These are phyloP conservation scores for Choristoneura rosaceana DNA, from an alignment of 2,888 invertebrate species.

Conservation along the genomic window DNA sequence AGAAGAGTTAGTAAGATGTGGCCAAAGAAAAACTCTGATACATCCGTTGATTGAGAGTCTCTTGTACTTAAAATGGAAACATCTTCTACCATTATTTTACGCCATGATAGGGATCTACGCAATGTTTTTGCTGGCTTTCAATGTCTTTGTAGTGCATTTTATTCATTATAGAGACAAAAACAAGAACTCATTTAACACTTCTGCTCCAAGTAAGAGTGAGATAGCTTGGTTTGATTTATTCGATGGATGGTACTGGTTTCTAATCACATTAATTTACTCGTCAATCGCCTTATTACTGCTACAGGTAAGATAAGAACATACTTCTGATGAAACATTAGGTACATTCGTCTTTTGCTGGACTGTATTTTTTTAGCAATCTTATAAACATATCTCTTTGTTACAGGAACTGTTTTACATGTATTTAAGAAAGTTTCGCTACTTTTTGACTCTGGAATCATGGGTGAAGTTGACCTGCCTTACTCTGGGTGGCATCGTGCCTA, in stretches of 20 bases:
- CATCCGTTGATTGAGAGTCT: slow-evolving; percentile 26
- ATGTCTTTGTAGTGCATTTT: slow-evolving; percentile 11
- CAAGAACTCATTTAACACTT: background rate
- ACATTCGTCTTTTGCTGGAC: no score
- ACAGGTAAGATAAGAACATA: background rate
- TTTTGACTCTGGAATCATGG: slow-evolving; percentile 9
- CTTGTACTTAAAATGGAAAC: slow-evolving; percentile 15
- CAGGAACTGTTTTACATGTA: slow-evolving; percentile 23
- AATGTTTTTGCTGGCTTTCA: slow-evolving; percentile 9
- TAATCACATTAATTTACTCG: background rate
- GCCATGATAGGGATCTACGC: slow-evolving; percentile 13
- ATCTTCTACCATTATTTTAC: slow-evolving; percentile 10
- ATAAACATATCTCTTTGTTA: background rate
- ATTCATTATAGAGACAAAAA: slow-evolving; percentile 8
- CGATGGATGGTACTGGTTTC: background rate
- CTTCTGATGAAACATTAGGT: background rate
- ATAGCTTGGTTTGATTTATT: background rate
- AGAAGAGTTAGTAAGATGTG: slow-evolving; percentile 25
- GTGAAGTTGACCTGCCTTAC: slow-evolving; percentile 6
- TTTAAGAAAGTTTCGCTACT: slow-evolving; percentile 12
- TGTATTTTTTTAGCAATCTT: background rate
- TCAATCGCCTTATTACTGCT: background rate
- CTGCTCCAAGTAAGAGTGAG: background rate
- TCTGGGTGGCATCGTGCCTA: background rate
- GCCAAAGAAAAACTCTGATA: slow-evolving; percentile 12